Evolutionary conservation across 2,113 vertebrate genomes (phyloP).

Genomic region (Dipodomys ordii): DNA sequence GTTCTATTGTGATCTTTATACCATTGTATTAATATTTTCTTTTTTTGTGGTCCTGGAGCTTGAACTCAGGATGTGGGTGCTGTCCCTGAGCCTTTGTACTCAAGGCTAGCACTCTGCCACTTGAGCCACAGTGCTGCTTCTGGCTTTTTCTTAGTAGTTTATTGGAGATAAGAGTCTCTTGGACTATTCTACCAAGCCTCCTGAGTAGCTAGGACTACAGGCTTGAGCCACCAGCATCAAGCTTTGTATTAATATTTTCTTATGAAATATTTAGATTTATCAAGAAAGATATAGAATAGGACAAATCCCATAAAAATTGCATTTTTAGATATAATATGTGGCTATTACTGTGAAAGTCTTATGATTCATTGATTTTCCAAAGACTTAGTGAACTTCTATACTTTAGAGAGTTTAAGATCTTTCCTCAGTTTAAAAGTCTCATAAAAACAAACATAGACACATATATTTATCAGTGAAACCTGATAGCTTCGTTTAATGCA

Average conservation of each 20-base stretch:
- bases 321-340: background rate
- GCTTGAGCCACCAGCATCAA: no score
- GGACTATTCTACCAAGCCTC: no score
- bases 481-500: conserved; percentile 9
- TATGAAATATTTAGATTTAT: conserved; percentile 29
- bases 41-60: no score
- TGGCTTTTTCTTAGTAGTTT: no score
- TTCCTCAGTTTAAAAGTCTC: background rate
- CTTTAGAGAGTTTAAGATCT: background rate
- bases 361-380: background rate
- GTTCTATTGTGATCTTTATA: conserved; percentile 41
- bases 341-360: background rate
- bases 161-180: no score
- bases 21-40: background rate
- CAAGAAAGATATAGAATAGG: background rate
- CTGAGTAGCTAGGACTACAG: no score
- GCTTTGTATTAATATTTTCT: no score
- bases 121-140: no score
- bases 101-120: no score
- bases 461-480: conserved; percentile 25
- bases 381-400: background rate
- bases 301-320: background rate
- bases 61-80: no score
- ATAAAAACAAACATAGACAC: conserved; percentile 4
- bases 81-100: no score